Base-by-base conservation (phyloP, 1,140 invertebrate species). In the Latrodectus geometricus region DNA sequence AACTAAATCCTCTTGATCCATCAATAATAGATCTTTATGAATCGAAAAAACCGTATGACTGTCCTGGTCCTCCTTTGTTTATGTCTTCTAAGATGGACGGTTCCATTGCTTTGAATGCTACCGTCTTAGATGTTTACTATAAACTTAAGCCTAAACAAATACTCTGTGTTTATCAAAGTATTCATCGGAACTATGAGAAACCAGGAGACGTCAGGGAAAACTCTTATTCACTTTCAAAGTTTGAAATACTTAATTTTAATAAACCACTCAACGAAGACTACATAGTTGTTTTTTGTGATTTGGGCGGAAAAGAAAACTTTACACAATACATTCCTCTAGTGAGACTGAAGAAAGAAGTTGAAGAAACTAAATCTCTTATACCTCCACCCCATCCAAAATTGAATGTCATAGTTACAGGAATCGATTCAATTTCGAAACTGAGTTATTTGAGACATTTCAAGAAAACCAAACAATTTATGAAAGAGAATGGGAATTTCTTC, bases 1-100 rank as follows among this genome's bases (percentile, higher is more conserved):
- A 94, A 11, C 92, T 97, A 75, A 93, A 95, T 88, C 94, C 95
- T 0, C 94, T 94, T 72, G 95, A 96, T 87, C 90, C 92, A 15
- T 94, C 94, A 21, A 93, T 95, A 17, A 92, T 73, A 8, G 73
- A 72, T 14, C 74, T 86, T 12, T 93, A 94, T n/a, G 92, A 92
- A 50, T 15, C 61, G 8, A 77, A 56, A 72, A 74, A 80, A 49
- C 21, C 23, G 5, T 76, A 78, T 50, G 35, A 54, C 4, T 86
- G 84, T 17, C 23, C 35, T 23, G 78, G 78, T 12, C 35, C 15
- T 20, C 56, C 72, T 14, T 11, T 83, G 15, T 75, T 83, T 15
- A 83, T 73, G 72, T 35, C 17, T 17, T 68, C 77, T 20, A 35
- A 49, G 17, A 23, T 65, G 14, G 77, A 50, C 4, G 66, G 77